phyloP scores from a whole-genome alignment of 2,113 vertebrate species.

The Gallinago paraguaiae region DNA sequence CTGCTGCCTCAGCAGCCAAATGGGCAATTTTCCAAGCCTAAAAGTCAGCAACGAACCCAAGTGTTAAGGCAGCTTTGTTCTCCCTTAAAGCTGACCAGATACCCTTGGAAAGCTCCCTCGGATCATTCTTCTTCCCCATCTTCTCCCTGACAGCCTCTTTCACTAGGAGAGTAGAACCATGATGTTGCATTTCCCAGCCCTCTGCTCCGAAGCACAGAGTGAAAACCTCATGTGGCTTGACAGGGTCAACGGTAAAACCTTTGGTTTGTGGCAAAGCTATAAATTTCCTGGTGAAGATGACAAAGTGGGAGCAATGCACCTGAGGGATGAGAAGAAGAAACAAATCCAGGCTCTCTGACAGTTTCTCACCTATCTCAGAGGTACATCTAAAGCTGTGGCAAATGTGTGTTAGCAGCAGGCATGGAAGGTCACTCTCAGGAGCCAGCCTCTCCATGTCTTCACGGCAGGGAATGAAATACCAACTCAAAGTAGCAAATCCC shows the following conservation, averaged over 20 bases:
- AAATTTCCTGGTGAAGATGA: background rate
- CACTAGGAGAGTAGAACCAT: background rate
- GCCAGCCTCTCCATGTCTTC: background rate
- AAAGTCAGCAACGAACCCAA: constrained; percentile 35
- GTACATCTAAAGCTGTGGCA: background rate
- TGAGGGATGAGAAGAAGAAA: background rate
- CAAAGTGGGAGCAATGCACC: background rate
- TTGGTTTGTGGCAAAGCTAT: background rate
- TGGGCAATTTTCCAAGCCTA: constrained; percentile 50
- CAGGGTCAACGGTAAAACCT: background rate
- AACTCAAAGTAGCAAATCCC: background rate
- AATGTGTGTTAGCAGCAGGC: background rate
- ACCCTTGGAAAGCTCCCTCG: background rate
- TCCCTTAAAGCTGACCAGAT: constrained; percentile 8
- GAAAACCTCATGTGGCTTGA: background rate
- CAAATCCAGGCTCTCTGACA: background rate
- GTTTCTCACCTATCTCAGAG: background rate
- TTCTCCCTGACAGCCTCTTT: background rate
- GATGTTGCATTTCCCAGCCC: background rate
- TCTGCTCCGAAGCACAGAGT: background rate
- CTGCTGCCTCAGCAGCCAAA: constrained; percentile 65
- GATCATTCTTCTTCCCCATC: background rate
- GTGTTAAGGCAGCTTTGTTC: constrained; percentile 35
- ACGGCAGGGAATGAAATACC: background rate
- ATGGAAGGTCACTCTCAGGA: background rate